Evolutionary conservation across 2,888 invertebrate species (phyloP).

Genomic region (Eurois occulta): DNA sequence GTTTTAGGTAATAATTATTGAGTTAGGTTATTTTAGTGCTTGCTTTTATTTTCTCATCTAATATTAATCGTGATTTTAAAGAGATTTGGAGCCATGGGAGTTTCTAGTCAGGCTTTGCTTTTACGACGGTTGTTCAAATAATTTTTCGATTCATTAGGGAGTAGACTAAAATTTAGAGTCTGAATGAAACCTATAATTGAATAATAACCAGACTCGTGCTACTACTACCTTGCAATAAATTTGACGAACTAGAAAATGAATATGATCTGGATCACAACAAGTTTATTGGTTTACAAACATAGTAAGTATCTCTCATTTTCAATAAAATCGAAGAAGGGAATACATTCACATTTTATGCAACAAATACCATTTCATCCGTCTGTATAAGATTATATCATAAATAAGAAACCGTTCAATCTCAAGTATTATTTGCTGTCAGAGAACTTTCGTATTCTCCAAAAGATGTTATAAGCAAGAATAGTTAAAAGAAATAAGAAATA

Average conservation of each 20-base stretch:
- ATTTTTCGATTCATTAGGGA: background rate
- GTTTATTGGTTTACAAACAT: background rate
- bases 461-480: constrained; percentile 34
- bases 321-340: constrained; percentile 12
- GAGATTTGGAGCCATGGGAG: background rate
- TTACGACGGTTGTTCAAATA: background rate
- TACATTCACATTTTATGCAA: constrained; percentile 41
- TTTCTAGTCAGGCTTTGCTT: background rate
- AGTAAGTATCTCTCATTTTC: background rate
- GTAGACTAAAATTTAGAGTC: background rate
- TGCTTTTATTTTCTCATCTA: background rate
- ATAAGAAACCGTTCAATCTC: constrained; percentile 59
- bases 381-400: constrained; percentile 36
- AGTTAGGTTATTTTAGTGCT: constrained; percentile 10
- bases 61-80: background rate
- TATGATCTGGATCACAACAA: background rate
- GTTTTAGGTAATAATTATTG: constrained; percentile 19
- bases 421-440: constrained; percentile 53
- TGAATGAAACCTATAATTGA: background rate
- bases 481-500: constrained; percentile 40
- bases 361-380: constrained; percentile 39
- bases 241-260: background rate
- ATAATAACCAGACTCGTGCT: background rate
- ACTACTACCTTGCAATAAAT: background rate
- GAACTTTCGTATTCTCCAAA: constrained; percentile 43